These are phyloP conservation scores for Cottus gobio DNA, from an alignment of 2,113 vertebrate genomes.

Conservation along the genomic window DNA sequence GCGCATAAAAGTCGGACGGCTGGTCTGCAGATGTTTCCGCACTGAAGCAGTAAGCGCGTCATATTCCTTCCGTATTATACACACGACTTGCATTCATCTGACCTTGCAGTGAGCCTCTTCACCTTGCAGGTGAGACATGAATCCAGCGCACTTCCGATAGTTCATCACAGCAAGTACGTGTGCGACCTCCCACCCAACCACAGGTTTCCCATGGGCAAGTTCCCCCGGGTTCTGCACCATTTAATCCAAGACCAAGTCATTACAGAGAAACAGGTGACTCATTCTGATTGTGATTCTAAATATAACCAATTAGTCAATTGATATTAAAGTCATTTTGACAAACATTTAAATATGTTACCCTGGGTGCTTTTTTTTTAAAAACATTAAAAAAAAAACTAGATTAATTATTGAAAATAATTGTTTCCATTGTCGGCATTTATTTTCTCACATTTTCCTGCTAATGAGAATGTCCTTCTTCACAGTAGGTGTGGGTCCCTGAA, in stretches of 20 bases:
- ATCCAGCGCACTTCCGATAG: conserved; percentile 54
- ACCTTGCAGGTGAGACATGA: conserved; percentile 46
- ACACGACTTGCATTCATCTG: background rate
- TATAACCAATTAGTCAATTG: background rate
- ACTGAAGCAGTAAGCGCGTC: conserved; percentile 60
- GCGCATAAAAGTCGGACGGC: background rate
- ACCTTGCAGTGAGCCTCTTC: background rate
- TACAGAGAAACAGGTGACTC: conserved; percentile 65
- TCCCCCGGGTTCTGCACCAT: conserved; percentile 65
- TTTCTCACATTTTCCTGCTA: background rate
- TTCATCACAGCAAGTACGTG: conserved; percentile 69
- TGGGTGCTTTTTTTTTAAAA: no score
- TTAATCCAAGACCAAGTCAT: conserved; percentile 71
- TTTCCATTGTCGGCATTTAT: background rate
- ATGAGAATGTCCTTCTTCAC: conserved; percentile 17
- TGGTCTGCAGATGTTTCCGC: conserved; percentile 52
- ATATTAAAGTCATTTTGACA: background rate
- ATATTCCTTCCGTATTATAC: no score
- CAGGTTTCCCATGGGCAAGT: conserved; percentile 74
- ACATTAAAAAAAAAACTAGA: background rate
- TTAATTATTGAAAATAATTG: background rate
- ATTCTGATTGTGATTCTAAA: background rate
- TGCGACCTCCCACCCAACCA: conserved; percentile 70
- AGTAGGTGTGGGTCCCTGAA: conserved; percentile 76
- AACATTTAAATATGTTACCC: background rate